phyloP scores from a whole-genome alignment of 2,888 invertebrate genomes.

The Melinopterus prodromus region DNA sequence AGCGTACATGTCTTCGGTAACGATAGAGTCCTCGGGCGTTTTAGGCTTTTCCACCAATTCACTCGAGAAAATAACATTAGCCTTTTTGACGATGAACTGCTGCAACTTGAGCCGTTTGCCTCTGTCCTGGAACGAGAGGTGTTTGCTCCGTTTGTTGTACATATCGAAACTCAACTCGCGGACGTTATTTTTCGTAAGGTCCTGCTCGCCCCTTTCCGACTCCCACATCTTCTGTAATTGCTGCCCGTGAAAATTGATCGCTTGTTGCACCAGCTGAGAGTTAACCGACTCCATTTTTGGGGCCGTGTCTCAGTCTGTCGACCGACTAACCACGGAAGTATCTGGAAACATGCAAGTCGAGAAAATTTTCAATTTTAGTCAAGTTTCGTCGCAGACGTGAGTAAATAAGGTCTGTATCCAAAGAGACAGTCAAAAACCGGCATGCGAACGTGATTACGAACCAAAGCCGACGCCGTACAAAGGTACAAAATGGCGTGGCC shows the following conservation, averaged over 20 bases:
- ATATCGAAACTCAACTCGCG: slow-evolving; percentile 75
- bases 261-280: slow-evolving; percentile 70
- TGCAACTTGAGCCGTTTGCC: slow-evolving; percentile 84
- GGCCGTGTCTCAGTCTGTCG: slow-evolving; percentile 24
- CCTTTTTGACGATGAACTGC: slow-evolving; percentile 88
- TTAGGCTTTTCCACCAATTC: slow-evolving; percentile 63
- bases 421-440: slow-evolving; percentile 13
- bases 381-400: not conserved
- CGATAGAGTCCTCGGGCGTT: slow-evolving; percentile 60
- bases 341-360: slow-evolving; percentile 35
- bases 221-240: slow-evolving; percentile 90
- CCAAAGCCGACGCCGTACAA: not conserved
- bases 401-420: slow-evolving; percentile 26
- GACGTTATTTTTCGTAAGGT: slow-evolving; percentile 70
- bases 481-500: not conserved
- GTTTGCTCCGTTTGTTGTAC: slow-evolving; percentile 82
- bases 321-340: slow-evolving; percentile 21
- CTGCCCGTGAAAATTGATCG: slow-evolving; percentile 86
- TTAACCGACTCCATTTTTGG: slow-evolving; percentile 64
- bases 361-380: not conserved
- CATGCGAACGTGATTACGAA: not conserved
- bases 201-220: slow-evolving; percentile 81
- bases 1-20: slow-evolving; percentile 74
- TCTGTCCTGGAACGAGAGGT: slow-evolving; percentile 83
- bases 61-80: slow-evolving; percentile 76